Percentiles rank a stretch among this genome's conserved stretches.
Evolutionary conservation across 2,797 vertebrate species (phyloP).

Genomic region (Botia kubotai): DNA sequence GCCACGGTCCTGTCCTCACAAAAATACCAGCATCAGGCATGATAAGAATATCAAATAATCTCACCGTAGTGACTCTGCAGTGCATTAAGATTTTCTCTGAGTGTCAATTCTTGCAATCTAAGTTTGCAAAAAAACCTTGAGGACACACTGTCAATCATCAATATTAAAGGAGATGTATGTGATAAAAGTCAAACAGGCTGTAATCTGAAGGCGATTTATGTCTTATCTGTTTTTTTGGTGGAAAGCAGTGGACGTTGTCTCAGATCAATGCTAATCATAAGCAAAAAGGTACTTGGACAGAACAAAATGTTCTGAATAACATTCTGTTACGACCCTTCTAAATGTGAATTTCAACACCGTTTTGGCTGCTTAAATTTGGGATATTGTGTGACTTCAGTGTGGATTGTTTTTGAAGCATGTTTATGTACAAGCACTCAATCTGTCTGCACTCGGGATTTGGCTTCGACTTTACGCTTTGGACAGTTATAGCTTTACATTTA

Average conservation of each 20-base stretch:
- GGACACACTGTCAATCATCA: not conserved
- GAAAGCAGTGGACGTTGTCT: not conserved
- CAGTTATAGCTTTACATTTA: not conserved
- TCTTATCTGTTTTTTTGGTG: not conserved
- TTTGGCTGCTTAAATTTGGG: not conserved
- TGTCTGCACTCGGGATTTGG: not conserved
- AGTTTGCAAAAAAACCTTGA: not conserved
- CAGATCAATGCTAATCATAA: not conserved
- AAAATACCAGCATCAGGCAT: constrained; percentile 13
- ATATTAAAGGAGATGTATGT: not conserved
- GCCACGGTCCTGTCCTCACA: constrained; percentile 33
- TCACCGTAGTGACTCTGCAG: not conserved
- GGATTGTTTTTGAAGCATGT: not conserved
- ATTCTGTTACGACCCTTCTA: constrained; percentile 8
- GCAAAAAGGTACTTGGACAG: not conserved
- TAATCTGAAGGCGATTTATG: too few species aligned
- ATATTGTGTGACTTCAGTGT: not conserved
- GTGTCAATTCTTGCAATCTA: not conserved
- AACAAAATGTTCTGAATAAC: constrained; percentile 37
- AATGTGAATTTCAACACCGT: too few species aligned
- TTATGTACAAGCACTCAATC: not conserved
- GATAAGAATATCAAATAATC: constrained; percentile 37
- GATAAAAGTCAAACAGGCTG: not conserved
- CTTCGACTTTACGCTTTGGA: not conserved
- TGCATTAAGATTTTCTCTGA: not conserved